A percentile compares a stretch with the other conserved stretches of the same genome.
phyloP scores from a whole-genome alignment of 1,140 invertebrate species.

The Drosophila santomea region DNA sequence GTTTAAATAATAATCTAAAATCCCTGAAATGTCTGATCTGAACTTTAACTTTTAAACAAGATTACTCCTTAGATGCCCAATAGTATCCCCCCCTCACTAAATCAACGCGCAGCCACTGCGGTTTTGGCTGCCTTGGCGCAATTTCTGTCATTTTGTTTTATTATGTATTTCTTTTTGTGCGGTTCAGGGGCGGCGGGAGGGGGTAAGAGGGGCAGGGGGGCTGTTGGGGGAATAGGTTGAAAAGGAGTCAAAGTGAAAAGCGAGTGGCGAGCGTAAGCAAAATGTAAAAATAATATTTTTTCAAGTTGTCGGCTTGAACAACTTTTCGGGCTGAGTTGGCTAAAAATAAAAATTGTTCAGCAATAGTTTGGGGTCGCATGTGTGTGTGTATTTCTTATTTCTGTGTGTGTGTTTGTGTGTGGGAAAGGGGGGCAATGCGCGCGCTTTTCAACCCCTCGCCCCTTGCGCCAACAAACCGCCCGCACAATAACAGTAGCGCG shows the following conservation, averaged over 20 bases:
- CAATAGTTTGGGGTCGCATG: conserved; percentile 64
- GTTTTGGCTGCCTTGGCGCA: conserved; percentile 58
- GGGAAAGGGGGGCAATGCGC: conserved; percentile 57
- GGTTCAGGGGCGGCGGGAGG: conserved; percentile 33
- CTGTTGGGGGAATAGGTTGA: conserved; percentile 32
- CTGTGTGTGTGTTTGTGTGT: conserved; percentile 28
- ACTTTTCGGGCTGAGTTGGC: conserved; percentile 77
- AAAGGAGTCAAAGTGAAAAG: conserved; percentile 79
- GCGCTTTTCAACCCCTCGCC: conserved; percentile 77
- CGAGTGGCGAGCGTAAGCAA: conserved; percentile 64
- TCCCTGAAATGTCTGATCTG: no score
- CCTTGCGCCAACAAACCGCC: neutral
- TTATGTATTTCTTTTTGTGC: conserved; percentile 65
- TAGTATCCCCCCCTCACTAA: conserved; percentile 1
- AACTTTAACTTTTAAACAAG: no score
- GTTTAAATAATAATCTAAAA: no score
- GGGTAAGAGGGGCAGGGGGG: neutral
- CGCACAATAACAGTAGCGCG: conserved; percentile 31
- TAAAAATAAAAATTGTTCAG: conserved; percentile 75
- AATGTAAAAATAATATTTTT: conserved; percentile 81
- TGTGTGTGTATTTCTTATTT: conserved; percentile 29
- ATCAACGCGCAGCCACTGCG: conserved; percentile 2
- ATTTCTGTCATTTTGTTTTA: conserved; percentile 63
- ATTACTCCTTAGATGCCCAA: no score
- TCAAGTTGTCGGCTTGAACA: conserved; percentile 80